Evolutionary conservation across 1,140 invertebrate genomes (phyloP).

Genomic region (Elysia chlorotica): DNA sequence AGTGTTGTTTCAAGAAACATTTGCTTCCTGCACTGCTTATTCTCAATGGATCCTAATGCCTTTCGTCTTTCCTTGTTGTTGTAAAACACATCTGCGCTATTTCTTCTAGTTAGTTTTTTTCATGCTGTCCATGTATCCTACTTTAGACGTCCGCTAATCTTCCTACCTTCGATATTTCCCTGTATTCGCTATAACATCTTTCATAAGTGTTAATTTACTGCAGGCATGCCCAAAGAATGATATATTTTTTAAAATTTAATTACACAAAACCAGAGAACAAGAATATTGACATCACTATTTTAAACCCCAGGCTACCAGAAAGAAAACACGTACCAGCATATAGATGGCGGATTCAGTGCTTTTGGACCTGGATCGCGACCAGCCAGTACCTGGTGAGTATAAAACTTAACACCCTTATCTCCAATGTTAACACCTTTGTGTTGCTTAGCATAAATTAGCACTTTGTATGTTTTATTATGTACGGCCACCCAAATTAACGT

Average conservation of each 20-base stretch:
- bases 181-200: too few relatives aligned
- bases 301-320: conserved; percentile 78
- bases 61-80: too few relatives aligned
- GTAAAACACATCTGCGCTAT: too few relatives aligned
- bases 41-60: too few relatives aligned
- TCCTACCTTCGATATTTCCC: too few relatives aligned
- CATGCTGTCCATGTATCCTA: too few relatives aligned
- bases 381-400: conserved; percentile 81
- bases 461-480: neutral
- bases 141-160: too few relatives aligned
- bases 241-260: neutral
- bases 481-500: neutral
- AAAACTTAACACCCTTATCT: neutral
- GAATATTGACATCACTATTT: neutral
- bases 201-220: neutral
- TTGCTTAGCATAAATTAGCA: neutral
- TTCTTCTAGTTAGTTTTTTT: too few relatives aligned
- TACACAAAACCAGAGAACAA: neutral
- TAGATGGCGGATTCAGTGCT: conserved; percentile 91
- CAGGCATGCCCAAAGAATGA: neutral
- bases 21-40: too few relatives aligned
- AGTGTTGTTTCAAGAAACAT: too few relatives aligned
- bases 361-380: conserved; percentile 80
- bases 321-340: conserved; percentile 83
- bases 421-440: neutral